These are phyloP conservation scores for Papio anubis DNA, from an alignment of 2,113 vertebrate species.

Conservation along the genomic window DNA sequence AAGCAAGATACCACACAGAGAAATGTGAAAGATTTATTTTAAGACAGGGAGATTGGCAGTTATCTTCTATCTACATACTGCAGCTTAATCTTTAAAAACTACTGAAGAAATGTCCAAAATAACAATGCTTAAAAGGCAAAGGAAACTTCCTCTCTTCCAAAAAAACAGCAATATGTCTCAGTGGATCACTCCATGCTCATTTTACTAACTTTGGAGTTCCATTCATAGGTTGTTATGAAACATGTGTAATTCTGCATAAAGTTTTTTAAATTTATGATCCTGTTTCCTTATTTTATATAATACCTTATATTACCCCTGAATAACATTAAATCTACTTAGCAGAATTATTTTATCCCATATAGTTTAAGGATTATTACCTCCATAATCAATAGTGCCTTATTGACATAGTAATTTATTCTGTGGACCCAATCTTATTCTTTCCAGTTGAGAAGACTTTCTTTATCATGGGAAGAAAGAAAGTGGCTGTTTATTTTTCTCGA, in stretches of 20 bases:
- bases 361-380: neutral
- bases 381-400: neutral
- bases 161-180: neutral
- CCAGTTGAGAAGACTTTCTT: neutral
- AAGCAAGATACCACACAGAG: neutral
- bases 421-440: neutral
- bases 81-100: neutral
- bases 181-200: neutral
- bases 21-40: neutral
- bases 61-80: neutral
- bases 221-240: neutral
- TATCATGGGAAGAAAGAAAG: neutral
- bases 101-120: neutral
- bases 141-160: neutral
- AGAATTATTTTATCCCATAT: neutral
- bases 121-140: neutral
- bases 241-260: neutral
- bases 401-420: neutral
- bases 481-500: neutral
- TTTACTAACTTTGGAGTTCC: neutral
- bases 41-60: neutral
- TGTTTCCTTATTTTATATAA: neutral
- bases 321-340: neutral
- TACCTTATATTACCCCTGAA: neutral
- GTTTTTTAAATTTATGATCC: neutral